phyloP scores from a whole-genome alignment of 2,113 vertebrate genomes.

The Corythoichthys intestinalis region DNA sequence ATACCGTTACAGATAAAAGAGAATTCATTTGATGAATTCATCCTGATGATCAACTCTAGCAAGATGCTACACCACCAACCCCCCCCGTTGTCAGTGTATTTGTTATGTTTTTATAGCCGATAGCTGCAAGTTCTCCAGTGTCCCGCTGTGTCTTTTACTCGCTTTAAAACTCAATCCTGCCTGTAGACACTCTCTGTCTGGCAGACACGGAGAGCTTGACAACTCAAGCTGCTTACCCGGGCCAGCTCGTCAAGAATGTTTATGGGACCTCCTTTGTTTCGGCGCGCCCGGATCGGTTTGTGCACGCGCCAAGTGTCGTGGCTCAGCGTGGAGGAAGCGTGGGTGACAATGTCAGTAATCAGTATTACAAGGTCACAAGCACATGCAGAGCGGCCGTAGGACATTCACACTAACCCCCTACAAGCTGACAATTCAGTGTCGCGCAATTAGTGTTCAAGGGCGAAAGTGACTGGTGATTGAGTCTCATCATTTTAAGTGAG shows the following conservation, averaged over 20 bases:
- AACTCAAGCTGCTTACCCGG: conserved; percentile 53
- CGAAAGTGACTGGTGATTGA: conserved; percentile 24
- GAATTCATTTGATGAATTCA: conserved; percentile 26
- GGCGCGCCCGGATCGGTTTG: conserved; percentile 30
- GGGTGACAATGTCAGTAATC: conserved; percentile 40
- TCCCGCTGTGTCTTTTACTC: conserved; percentile 25
- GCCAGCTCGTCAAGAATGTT: conserved; percentile 52
- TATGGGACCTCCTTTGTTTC: conserved; percentile 14
- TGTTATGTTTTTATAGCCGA: not conserved
- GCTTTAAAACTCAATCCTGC: conserved; percentile 42
- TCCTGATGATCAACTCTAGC: conserved; percentile 1
- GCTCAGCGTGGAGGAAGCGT: conserved; percentile 11
- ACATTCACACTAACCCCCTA: conserved; percentile 28
- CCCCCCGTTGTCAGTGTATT: not conserved
- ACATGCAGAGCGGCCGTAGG: conserved; percentile 27
- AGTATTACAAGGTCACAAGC: conserved; percentile 45
- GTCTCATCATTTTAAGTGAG: conserved; percentile 46
- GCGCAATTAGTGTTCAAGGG: conserved; percentile 40
- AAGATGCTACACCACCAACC: not conserved
- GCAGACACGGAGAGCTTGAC: conserved; percentile 43
- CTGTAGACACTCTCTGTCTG: conserved; percentile 42
- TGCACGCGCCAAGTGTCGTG: conserved; percentile 11
- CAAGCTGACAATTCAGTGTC: conserved; percentile 28
- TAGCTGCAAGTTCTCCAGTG: conserved; percentile 33
- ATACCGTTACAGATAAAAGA: not conserved